Conservation (phyloP, 2,888 invertebrate genomes). For the Pedicia rivosa region DNA sequence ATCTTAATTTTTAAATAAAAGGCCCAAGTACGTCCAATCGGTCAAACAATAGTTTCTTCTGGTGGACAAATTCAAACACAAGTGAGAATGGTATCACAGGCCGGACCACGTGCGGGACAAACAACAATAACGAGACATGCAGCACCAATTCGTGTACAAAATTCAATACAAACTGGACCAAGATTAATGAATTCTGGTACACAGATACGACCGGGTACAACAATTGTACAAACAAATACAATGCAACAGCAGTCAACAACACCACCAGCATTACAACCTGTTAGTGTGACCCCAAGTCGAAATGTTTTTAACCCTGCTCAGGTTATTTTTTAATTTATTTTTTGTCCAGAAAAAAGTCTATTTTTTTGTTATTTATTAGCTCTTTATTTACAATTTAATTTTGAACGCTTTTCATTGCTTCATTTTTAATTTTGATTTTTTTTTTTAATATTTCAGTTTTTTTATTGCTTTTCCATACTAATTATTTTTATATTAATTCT, state of each 20-base stretch:
- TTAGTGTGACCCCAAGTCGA: constrained; percentile 13
- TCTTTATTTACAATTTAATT: background rate
- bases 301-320: constrained; percentile 11
- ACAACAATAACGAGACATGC: constrained; percentile 32
- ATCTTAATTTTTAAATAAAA: constrained; percentile 9
- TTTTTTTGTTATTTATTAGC: background rate
- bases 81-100: constrained; percentile 42
- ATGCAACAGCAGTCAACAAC: constrained; percentile 19
- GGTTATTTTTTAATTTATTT: constrained; percentile 7
- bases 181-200: constrained; percentile 20
- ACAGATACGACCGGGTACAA: constrained; percentile 22
- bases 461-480: background rate
- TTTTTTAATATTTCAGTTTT: background rate
- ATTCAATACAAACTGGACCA: constrained; percentile 19
- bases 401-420: background rate
- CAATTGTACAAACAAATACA: constrained; percentile 19
- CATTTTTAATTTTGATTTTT: background rate
- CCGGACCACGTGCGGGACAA: constrained; percentile 28
- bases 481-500: background rate
- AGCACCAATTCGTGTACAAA: constrained; percentile 25
- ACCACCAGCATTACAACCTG: constrained; percentile 27
- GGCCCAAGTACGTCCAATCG: constrained; percentile 36
- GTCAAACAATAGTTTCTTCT: constrained; percentile 37
- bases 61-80: constrained; percentile 29
- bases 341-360: background rate